Evolutionary conservation across 2,888 invertebrate species (phyloP), one percentile per base, ranked within the genome.

Genomic region (Busseola fusca): DNA sequence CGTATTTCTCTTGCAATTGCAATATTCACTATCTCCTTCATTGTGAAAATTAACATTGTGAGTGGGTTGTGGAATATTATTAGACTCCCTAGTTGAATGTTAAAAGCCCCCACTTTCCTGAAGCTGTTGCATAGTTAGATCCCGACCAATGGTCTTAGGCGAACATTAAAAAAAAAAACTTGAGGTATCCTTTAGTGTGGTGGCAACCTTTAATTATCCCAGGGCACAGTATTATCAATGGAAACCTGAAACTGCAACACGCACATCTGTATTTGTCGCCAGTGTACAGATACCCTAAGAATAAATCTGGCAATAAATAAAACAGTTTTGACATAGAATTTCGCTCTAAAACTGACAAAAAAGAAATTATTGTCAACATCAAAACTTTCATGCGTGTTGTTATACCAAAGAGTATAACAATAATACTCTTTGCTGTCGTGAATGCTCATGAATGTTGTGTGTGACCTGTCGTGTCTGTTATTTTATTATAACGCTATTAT

Each of bases 241-340:
- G 25, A 18, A 25, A 21, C 37, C 37, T 30, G 37, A 37, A 14
- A 21, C 42, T 54, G 25, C 42, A 16, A 68, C 14, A 40, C 40
- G 27, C 18, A 25, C 14, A 52, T 25, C 30, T 52, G 25, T n/a
- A 37, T 27, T 69, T 56, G 10, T 27, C 3, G 37, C 27, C 6
- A 48, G 37, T 71, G 71, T 70, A 40, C 45, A 21, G 10, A 48
- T 1, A 25, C 16, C 48, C 30, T 30, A 45, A 37, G 54, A 69
- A 57, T 63, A 30, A 48, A 63, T 57, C 81, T 69, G 77, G 63
- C 63, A 34, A 25, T 21, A 58, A 66, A 68, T 27, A 63, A 52
- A 16, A 18, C 9, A 58, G 12, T 50, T 50, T 72, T 37, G 27
- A n/a, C 30, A 79, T 34, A 40, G 37, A 60, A 50, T 50, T 59